Evolutionary conservation across 2,888 invertebrate species (phyloP), one percentile per base, ranked within the genome.

Genomic region (Amphiduros pacificus): DNA sequence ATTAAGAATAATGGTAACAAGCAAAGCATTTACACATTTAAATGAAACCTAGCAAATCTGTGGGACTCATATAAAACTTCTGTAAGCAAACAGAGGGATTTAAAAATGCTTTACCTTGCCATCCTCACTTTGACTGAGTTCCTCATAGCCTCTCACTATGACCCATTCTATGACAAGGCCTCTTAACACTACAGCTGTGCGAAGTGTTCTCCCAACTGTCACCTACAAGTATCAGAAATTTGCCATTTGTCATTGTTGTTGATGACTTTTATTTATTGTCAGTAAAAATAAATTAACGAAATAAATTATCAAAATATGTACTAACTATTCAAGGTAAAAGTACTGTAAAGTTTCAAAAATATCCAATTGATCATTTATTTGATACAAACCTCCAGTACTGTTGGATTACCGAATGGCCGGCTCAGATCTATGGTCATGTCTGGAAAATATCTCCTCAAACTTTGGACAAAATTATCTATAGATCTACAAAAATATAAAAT

Each of bases 131-230:
- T 73, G 69, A 64, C 83, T 79, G 41, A 84, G 82, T 85, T 97
- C 96, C 60, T 91, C 90, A 70, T 89, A 91, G 0, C 92, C 93
- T 84, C 94, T 94, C 0, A 96, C 90, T 66, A 94, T 90, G 0
- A 96, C 93, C 92, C 94, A 93, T 83, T 96, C 96, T 79, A 96
- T 94, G 78, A 95, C 88, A 49, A 95, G 85, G 0, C 96, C 95
- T 84, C 95, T 93, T 73, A 96, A 91, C 0, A 94, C 92, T 14
- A 96, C 89, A 1, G 94, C 89, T 1, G 92, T 94, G 83, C 92
- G 93, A 44, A 96, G 82, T 9, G 94, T 91, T 77, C 92, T 88
- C 24, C 92, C 92, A 17, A 96, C 84, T 17, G 88, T 87, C 14
- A 90, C 86, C 88, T 89, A 74, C 24, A 65, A 29, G n/a, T n/a